These are phyloP conservation scores for Sebastes miniatus DNA, from an alignment of 2,797 vertebrate species.

Conservation along the genomic window DNA sequence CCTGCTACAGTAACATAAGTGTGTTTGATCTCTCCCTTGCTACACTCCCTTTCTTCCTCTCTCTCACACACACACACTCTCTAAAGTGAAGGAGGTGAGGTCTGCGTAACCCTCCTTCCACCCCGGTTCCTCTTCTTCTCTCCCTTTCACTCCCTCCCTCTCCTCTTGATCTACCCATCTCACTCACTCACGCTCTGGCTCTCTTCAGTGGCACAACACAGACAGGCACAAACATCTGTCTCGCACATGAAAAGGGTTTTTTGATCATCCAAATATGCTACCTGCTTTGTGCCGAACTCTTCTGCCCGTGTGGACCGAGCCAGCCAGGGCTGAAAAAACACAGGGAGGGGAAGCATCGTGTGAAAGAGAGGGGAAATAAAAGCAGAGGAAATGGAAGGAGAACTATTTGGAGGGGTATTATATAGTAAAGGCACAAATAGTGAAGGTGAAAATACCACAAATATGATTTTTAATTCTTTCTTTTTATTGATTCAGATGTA, in stretches of 20 bases:
- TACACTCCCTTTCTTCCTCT: not conserved
- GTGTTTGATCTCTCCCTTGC: slow-evolving; percentile 34
- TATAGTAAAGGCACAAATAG: not conserved
- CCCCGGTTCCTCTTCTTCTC: not conserved
- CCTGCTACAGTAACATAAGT: slow-evolving; percentile 5
- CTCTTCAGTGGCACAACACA: slow-evolving; percentile 27
- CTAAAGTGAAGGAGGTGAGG: slow-evolving; percentile 33
- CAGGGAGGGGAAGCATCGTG: not conserved
- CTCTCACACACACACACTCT: not conserved
- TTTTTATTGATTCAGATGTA: not conserved
- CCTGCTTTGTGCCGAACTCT: slow-evolving; percentile 39
- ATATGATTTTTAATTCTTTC: not conserved
- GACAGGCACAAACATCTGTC: slow-evolving; percentile 76
- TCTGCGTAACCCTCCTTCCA: slow-evolving; percentile 4
- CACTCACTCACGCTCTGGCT: slow-evolving; percentile 45
- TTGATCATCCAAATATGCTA: slow-evolving; percentile 63
- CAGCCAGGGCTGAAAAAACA: slow-evolving; percentile 6
- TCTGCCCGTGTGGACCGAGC: slow-evolving; percentile 2
- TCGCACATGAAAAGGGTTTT: slow-evolving; percentile 69
- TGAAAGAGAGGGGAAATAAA: not conserved
- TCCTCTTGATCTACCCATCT: slow-evolving; percentile 30
- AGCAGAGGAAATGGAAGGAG: not conserved
- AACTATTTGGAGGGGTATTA: not conserved
- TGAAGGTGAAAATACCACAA: not conserved
- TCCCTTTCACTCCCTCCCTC: not conserved